Base-by-base conservation (phyloP, 2,113 vertebrate species). In the Notothenia coriiceps region DNA sequence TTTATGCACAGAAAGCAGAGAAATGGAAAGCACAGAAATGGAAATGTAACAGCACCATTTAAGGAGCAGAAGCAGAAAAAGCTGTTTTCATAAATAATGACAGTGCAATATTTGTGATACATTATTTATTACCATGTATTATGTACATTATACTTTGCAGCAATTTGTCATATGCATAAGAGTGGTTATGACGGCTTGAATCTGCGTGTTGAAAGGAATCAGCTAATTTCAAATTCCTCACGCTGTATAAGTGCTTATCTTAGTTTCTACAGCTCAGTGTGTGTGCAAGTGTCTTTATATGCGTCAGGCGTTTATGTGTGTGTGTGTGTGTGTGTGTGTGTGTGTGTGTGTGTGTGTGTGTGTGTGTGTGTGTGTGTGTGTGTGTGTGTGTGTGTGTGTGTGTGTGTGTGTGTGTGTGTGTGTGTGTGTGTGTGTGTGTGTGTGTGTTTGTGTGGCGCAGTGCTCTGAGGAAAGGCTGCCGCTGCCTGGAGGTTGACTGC, bases 401-500 rank as follows among this genome's bases (percentile, higher is more conserved):
- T 77, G 12, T 83, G 65, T 50, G 25, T 70, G 35, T 77, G 12
- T 83, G 65, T 50, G 25, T 70, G 35, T 77, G 12, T 83, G 65
- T 50, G 25, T 70, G 35, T 77, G 10, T 83, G 65, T 50, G 25
- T 70, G 35, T 77, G 12, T 83, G 65, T 50, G 25, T 22, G 22
- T 22, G 22, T 22, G 22, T 22, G 3, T 70, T 44, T 77, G 12
- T 83, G 65, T 50, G 25, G 5, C 35, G 7, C 90, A 98, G 97
- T 10, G 96, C 96, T 80, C 94, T 98, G 47, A 88, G 95, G 66
- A 96, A 94, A 91, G 97, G 96, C 71, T 98, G 97, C 20, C 97
- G 97, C 49, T 98, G 97, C 75, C 83, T 98, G 86, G 97, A 98
- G 90, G 96, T 97, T 56, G 97, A 97, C 90, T 98, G 97, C 91